Base-by-base conservation (phyloP, 1,140 invertebrate species). In the Orchesella cincta region DNA sequence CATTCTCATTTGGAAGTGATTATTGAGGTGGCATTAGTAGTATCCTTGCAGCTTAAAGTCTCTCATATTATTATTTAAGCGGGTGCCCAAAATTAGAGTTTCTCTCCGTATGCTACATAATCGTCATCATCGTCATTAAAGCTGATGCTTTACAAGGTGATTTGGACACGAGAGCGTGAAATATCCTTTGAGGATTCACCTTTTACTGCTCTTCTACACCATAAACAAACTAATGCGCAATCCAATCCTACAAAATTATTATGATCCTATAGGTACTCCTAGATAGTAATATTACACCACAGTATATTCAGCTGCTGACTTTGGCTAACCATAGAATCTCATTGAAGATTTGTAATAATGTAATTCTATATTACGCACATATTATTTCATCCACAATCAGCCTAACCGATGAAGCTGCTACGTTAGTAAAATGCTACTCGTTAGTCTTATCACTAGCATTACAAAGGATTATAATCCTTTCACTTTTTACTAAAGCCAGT, bases 61-160 rank as follows among this genome's bases (percentile, higher is more conserved):
- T n/a, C n/a, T n/a, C n/a, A n/a, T n/a, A n/a, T n/a, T n/a, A n/a
- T n/a, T n/a, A n/a, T n/a, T n/a, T n/a, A n/a, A n/a, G n/a, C n/a
- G n/a, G n/a, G n/a, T n/a, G n/a, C n/a, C n/a, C n/a, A n/a, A n/a
- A n/a, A n/a, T n/a, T n/a, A n/a, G n/a, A n/a, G n/a, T n/a, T n/a
- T n/a, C n/a, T n/a, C n/a, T n/a, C n/a, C n/a, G n/a, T n/a, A n/a
- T n/a, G n/a, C n/a, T n/a, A n/a, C 39, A 46, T 46, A 5, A 46
- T 46, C 54, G n/a, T 57, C 54, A 57, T 57, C 3, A 57, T 57
- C 54, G 23, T 57, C 12, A 57, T 57, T 57, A 57, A 57, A 12
- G 54, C 54, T 57, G 12, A 18, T 57, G 54, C 54, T 57, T 57
- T 26, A 67, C 62, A 67, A 67, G 62, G 62, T 67, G 62, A 67